Conservation (phyloP, 2,797 vertebrate genomes). For the Lutjanus campechanus region DNA sequence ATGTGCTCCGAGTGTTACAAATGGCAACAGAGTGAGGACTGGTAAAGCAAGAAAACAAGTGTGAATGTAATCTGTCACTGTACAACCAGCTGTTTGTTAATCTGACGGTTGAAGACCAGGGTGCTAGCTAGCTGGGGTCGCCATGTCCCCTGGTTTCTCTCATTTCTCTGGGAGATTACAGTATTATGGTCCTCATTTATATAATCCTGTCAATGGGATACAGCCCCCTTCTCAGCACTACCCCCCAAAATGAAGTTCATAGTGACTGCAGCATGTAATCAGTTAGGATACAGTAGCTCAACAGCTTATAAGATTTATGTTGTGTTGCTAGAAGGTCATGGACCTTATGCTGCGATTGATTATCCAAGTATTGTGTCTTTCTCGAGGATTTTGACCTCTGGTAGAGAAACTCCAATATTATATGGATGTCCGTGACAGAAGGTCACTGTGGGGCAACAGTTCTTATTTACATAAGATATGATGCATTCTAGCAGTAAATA, state of each 20-base stretch:
- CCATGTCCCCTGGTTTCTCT: conserved; percentile 61
- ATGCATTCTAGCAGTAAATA: not conserved
- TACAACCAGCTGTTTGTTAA: conserved; percentile 66
- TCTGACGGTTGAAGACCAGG: conserved; percentile 59
- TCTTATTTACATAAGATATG: not conserved
- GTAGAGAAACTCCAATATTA: not conserved
- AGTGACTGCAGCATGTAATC: conserved; percentile 71
- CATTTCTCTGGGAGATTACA: conserved; percentile 79
- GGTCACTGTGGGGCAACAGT: not conserved
- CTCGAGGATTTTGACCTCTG: conserved; percentile 48
- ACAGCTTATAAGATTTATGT: conserved; percentile 69
- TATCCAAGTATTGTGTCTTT: conserved; percentile 60
- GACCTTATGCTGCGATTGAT: conserved; percentile 65
- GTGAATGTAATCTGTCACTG: conserved; percentile 68
- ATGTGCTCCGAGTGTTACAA: not conserved
- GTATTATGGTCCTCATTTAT: conserved; percentile 73
- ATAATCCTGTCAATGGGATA: conserved; percentile 83
- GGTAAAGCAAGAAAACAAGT: conserved; percentile 40
- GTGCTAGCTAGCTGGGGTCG: conserved; percentile 49
- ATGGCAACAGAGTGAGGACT: conserved; percentile 22
- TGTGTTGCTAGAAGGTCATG: conserved; percentile 68
- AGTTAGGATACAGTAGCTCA: conserved; percentile 67
- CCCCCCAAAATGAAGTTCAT: conserved; percentile 68
- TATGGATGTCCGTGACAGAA: not conserved
- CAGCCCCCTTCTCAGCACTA: conserved; percentile 54